Conservation (phyloP, 2,888 invertebrate species). For the Mamestra brassicae region DNA sequence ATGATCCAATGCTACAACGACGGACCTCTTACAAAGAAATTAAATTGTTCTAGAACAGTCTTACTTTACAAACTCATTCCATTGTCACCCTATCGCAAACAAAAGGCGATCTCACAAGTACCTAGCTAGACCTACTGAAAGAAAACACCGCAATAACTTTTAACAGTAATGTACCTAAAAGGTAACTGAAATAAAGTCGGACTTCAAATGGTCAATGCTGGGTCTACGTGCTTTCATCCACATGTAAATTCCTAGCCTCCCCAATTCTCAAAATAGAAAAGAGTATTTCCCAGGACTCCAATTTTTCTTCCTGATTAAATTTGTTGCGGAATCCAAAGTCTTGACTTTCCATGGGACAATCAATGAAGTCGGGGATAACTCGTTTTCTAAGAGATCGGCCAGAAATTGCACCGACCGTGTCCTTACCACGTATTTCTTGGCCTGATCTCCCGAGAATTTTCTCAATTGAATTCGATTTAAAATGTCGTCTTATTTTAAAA, state of each 20-base stretch:
- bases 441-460: conserved; percentile 37
- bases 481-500: conserved; percentile 42
- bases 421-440: conserved; percentile 53
- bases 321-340: conserved; percentile 46
- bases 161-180: conserved; percentile 13
- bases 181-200: conserved; percentile 32
- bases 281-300: conserved; percentile 55
- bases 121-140: not conserved
- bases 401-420: conserved; percentile 53
- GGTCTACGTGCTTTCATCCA: conserved; percentile 46
- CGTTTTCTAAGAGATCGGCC: conserved; percentile 53
- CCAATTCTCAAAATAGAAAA: conserved; percentile 35
- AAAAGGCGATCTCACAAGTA: not conserved
- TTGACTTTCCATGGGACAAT: conserved; percentile 61
- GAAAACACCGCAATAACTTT: conserved; percentile 33
- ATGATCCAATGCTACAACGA: not conserved
- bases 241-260: conserved; percentile 55
- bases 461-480: conserved; percentile 60
- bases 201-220: conserved; percentile 52
- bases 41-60: not conserved
- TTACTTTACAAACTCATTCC: not conserved
- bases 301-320: conserved; percentile 62
- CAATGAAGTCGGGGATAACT: conserved; percentile 53
- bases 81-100: conserved; percentile 8
- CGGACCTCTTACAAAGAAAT: not conserved